Evolutionary conservation across 2,888 invertebrate genomes (phyloP).

Genomic region (Tanypteryx hageni): DNA sequence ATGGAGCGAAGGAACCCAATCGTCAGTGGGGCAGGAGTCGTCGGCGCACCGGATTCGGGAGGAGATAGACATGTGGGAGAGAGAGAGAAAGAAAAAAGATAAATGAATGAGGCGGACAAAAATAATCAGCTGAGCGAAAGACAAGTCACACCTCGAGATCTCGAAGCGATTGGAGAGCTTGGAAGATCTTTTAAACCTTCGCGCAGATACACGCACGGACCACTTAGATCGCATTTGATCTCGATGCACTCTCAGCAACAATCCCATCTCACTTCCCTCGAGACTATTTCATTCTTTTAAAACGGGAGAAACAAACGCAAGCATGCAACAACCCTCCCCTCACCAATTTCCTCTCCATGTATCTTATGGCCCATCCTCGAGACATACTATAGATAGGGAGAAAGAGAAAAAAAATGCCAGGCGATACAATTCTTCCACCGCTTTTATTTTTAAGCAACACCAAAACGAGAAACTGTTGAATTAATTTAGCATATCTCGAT

Average conservation of each 20-base stretch:
- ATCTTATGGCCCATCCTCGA: background rate
- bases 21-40: background rate
- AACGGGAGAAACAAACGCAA: background rate
- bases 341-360: background rate
- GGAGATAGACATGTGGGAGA: background rate
- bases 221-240: constrained; percentile 18
- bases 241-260: background rate
- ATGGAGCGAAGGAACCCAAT: background rate
- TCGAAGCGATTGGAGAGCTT: background rate
- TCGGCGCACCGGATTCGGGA: background rate
- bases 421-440: background rate
- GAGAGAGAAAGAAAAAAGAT: background rate
- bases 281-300: background rate
- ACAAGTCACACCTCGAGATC: constrained; percentile 27
- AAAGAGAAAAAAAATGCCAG: background rate
- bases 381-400: background rate
- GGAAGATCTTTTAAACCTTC: background rate
- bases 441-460: background rate
- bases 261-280: background rate
- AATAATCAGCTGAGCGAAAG: background rate
- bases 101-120: background rate
- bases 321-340: background rate
- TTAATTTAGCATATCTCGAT: constrained; percentile 21
- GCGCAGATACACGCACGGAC: constrained; percentile 7
- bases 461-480: background rate